These are phyloP conservation scores for Rhabdornis inornatus DNA, from an alignment of 2,113 vertebrate species.

Conservation along the genomic window DNA sequence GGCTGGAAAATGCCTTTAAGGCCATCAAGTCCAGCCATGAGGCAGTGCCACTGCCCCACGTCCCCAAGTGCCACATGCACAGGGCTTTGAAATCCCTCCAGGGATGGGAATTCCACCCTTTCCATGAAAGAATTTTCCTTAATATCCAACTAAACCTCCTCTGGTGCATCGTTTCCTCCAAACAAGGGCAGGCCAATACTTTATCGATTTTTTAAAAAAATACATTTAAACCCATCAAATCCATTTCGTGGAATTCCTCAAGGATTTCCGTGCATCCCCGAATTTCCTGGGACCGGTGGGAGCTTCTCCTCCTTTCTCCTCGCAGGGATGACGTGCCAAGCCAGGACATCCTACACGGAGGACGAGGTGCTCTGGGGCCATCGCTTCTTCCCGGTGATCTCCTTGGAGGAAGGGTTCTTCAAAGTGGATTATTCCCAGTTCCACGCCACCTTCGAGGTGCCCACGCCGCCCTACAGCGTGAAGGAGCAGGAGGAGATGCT, in stretches of 20 bases:
- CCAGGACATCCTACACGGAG: slow-evolving; percentile 96
- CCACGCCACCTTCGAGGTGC: slow-evolving; percentile 96
- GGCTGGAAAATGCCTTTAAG: background rate
- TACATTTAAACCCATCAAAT: background rate
- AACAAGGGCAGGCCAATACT: too few relatives aligned
- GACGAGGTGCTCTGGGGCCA: slow-evolving; percentile 99
- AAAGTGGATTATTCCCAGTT: slow-evolving; percentile 99
- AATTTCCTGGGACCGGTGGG: background rate
- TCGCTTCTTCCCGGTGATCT: slow-evolving; percentile 97
- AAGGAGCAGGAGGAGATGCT: slow-evolving; percentile 97
- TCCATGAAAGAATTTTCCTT: background rate
- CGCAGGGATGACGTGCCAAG: slow-evolving; percentile 98
- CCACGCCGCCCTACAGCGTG: slow-evolving; percentile 92
- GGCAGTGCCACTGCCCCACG: rapidly evolving
- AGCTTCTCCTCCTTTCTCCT: background rate
- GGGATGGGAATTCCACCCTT: background rate
- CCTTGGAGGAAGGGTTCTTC: slow-evolving; percentile 97
- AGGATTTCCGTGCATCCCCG: rapidly evolving
- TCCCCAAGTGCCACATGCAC: background rate
- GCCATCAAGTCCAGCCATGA: background rate
- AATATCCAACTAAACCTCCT: background rate
- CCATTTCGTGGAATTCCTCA: rapidly evolving
- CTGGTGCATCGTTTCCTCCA: background rate
- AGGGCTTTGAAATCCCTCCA: background rate
- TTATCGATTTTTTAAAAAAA: rapidly evolving